phyloP scores from a whole-genome alignment of 2,888 invertebrate genomes.

The Digitonthophagus gazella region DNA sequence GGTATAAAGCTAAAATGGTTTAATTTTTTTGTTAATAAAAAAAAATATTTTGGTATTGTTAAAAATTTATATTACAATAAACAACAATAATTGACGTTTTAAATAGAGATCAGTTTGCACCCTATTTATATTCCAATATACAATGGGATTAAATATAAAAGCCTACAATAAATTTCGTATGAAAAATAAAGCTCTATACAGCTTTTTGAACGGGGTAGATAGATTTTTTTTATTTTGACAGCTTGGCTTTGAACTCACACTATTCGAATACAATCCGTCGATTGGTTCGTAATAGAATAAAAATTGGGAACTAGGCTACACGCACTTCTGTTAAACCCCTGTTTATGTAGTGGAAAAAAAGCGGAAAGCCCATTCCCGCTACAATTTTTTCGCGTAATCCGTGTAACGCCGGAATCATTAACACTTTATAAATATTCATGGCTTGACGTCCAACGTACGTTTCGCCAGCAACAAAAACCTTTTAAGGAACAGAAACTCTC shows the following conservation, averaged over 20 bases:
- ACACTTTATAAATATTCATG: not conserved
- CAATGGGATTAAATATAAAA: not conserved
- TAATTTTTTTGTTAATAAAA: too few relatives aligned
- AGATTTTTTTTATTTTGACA: not conserved
- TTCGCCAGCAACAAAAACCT: not conserved
- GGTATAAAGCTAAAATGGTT: too few relatives aligned
- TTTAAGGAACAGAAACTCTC: not conserved
- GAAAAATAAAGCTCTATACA: not conserved
- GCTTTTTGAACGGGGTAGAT: not conserved
- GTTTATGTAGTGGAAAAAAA: too few relatives aligned
- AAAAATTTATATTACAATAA: too few relatives aligned
- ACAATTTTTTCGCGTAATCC: not conserved
- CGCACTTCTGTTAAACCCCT: too few relatives aligned
- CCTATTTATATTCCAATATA: too few relatives aligned
- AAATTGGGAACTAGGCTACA: not conserved
- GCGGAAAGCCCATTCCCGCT: not conserved
- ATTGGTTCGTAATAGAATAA: not conserved
- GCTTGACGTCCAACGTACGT: not conserved
- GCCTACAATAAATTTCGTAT: not conserved
- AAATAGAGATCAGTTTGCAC: too few relatives aligned
- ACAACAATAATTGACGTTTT: too few relatives aligned
- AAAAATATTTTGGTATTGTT: too few relatives aligned
- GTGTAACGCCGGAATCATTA: not conserved
- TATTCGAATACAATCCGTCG: not conserved
- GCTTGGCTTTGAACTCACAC: too few relatives aligned